Evolutionary conservation across 2,797 vertebrate genomes (phyloP), one percentile per base, ranked within the genome.

Genomic region (Brachymystax lenok): DNA sequence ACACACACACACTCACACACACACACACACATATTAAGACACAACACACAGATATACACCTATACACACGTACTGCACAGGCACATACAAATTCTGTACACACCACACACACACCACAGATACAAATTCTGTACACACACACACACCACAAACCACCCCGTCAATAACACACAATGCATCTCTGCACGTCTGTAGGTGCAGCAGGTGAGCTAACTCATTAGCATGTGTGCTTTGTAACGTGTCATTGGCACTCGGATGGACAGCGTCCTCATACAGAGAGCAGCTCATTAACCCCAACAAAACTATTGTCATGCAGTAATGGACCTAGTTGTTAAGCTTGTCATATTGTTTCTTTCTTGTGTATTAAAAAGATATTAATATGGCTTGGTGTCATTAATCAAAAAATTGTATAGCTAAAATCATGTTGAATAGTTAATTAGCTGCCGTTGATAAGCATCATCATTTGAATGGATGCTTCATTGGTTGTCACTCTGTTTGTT

Each of bases 251-350:
- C 85, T 74, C 79, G 85, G 89, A 91, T 88, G 81, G 76, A 88
- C 84, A 78, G 77, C 74, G 83, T 73, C 71, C 17, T 82, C 67
- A 74, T 64, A 64, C 81, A 86, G 80, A 79, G 86, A 80, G 87
- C 84, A 79, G 77, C 88, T 88, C 92, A 92, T 92, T 91, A 93
- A 93, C 91, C 93, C 87, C 78, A 83, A 80, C 89, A 88, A 90
- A 87, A 89, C 84, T 84, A 88, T 89, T 89, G 91, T 92, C 90
- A 90, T 82, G 52, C 30, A 4, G 80, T 92, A 93, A 92, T 92
- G 92, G 90, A 88, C 87, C 89, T 91, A 91, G 92, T 92, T 92
- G 91, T 91, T 91, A 91, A 89, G 87, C 88, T 89, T 90, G 91
- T 92, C 92, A 87, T 88, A 85, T 81, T 1, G 86, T 88, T 89